Percentiles rank a stretch among this genome's conserved stretches.
phyloP scores from a whole-genome alignment of 64 coral and sea anemone genomes.

The Pocillopora verrucosa region DNA sequence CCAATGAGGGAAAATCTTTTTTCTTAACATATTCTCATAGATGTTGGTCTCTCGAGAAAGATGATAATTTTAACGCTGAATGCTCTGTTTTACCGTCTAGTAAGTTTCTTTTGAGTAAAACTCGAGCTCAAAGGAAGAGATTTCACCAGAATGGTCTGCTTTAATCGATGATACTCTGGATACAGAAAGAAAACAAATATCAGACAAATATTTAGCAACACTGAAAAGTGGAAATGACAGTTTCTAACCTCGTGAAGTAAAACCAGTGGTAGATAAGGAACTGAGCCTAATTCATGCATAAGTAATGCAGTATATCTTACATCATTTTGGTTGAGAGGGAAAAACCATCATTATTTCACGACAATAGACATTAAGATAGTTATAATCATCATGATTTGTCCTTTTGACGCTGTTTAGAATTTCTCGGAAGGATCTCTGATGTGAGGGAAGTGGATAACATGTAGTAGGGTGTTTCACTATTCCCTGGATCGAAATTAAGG shows the following conservation, averaged over 20 bases:
- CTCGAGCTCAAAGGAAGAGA: too few relatives aligned
- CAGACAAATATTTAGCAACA: background rate
- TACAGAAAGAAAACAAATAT: background rate
- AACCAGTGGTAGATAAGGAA: background rate
- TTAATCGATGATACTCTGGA: too few relatives aligned
- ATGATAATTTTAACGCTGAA: too few relatives aligned
- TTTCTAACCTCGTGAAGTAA: background rate
- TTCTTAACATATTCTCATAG: too few relatives aligned
- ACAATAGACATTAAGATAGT: background rate
- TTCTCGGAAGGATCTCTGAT: background rate
- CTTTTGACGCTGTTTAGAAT: background rate
- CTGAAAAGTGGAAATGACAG: too few relatives aligned
- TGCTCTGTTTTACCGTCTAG: too few relatives aligned
- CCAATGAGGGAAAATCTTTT: background rate
- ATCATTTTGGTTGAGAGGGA: slow-evolving; percentile 17
- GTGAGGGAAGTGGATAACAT: background rate
- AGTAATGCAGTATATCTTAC: slow-evolving; percentile 17
- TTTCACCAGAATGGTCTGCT: too few relatives aligned
- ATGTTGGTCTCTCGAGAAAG: too few relatives aligned
- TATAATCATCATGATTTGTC: background rate
- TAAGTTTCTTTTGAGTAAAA: too few relatives aligned
- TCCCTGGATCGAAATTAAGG: background rate
- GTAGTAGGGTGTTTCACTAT: background rate
- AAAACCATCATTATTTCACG: background rate
- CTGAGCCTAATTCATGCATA: slow-evolving; percentile 8